These are phyloP conservation scores for Lottia gigantea DNA, from an alignment of 2,888 invertebrate species.

Conservation along the genomic window DNA sequence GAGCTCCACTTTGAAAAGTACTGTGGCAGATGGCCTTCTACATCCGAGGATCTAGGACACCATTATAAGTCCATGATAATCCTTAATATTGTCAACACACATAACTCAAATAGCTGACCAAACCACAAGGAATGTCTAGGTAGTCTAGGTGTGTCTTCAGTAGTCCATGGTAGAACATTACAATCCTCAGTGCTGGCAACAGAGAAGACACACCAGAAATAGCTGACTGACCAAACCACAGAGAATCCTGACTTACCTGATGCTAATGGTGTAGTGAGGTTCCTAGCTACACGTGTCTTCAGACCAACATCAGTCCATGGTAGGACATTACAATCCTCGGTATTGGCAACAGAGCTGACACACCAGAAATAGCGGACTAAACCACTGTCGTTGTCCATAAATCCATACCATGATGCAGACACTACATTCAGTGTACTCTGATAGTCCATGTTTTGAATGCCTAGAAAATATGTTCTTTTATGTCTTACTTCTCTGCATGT, in stretches of 20 bases:
- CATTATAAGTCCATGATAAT: too few relatives aligned
- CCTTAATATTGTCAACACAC: too few relatives aligned
- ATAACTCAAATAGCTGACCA: neutral
- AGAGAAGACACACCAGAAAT: neutral
- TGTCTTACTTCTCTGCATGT: too few relatives aligned
- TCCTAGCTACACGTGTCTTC: constrained; percentile 23
- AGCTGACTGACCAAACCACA: neutral
- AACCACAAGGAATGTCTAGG: neutral
- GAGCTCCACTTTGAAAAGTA: too few relatives aligned
- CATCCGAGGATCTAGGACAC: too few relatives aligned
- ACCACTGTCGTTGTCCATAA: constrained; percentile 12
- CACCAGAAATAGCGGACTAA: constrained; percentile 19
- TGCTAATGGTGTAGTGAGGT: neutral
- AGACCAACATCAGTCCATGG: constrained; percentile 35
- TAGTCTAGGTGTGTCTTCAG: constrained; percentile 27
- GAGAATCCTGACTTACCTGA: neutral
- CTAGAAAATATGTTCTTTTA: neutral
- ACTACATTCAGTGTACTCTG: neutral
- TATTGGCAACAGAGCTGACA: constrained; percentile 9
- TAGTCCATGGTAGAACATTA: neutral
- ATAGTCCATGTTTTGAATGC: constrained; percentile 5
- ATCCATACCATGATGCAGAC: constrained; percentile 17
- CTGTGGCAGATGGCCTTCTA: too few relatives aligned
- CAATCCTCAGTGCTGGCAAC: neutral
- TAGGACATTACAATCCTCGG: neutral